Evolutionary conservation across 2,888 invertebrate species (phyloP), one percentile per base, ranked within the genome.

Genomic region (Augochlorella aurata): DNA sequence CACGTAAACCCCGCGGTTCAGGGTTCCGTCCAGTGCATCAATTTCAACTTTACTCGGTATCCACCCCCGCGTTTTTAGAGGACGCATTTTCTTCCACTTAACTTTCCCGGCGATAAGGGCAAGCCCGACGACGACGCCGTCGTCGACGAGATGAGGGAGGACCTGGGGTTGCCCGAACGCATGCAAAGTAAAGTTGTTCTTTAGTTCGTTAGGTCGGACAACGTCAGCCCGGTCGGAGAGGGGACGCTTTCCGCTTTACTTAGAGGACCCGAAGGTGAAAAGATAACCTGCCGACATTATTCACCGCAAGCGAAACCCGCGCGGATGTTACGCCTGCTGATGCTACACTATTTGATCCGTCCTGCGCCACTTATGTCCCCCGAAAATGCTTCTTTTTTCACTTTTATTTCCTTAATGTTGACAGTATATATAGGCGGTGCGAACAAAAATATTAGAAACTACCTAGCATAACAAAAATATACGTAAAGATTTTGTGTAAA

Each of bases 71-170:
- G 79, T 86, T 84, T 87, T 86, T 82, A 86, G 87, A 86, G 82
- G 85, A 89, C 89, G 90, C 92, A 93, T 93, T 93, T 93, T 93
- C 92, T 93, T 92, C 92, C 92, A 92, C 93, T 93, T 92, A 92
- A 92, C 90, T 92, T 92, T 91, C 85, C 88, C 87, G 82, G 86
- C 90, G 92, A 92, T 92, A 92, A 92, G 90, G 88, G 81, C 79
- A 80, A 58, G 66, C 75, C 79, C 77, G 77, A 69, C 74, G 77
- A 74, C 77, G 76, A n/a, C 16, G 63, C 38, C 38, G 18, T 68
- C 66, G 75, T 54, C 74, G 72, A 50, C 29, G 68, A 74, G 50
- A 61, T n/a, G 70, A 47, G 74, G 29, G 74, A 50, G 72, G 66
- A 52, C 61, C 72, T 69, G 73, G 85, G 82, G 78, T 70, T 82